Evolutionary conservation across 2,113 vertebrate genomes (phyloP).

Genomic region (Pungitius pungitius): DNA sequence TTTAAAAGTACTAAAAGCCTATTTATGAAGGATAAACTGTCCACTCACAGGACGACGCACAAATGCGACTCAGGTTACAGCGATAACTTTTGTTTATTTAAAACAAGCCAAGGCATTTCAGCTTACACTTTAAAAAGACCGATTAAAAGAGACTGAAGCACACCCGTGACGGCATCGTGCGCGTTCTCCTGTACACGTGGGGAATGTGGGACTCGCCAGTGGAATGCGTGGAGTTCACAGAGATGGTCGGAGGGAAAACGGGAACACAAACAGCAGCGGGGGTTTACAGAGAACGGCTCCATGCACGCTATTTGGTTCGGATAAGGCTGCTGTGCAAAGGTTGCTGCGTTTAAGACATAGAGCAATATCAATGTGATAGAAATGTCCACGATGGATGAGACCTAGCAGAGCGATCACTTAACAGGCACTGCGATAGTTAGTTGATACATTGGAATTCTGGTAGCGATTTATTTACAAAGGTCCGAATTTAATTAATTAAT

Average conservation of each 20-base stretch:
- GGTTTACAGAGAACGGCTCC: constrained; percentile 34
- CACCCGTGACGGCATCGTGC: constrained; percentile 37
- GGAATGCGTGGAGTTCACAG: constrained; percentile 71
- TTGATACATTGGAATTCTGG: constrained; percentile 41
- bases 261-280: background rate
- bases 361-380: constrained; percentile 37
- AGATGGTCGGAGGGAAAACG: constrained; percentile 25
- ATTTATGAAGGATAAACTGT: background rate
- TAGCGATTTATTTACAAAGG: background rate
- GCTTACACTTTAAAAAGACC: constrained; percentile 33
- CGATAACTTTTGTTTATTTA: constrained; percentile 66
- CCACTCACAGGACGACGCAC: background rate
- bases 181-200: constrained; percentile 40
- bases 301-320: constrained; percentile 66
- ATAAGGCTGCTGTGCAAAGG: constrained; percentile 65
- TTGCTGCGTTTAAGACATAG: constrained; percentile 51
- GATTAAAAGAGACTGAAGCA: constrained; percentile 62
- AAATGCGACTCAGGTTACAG: background rate
- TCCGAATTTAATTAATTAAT: background rate
- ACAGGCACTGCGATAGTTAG: constrained; percentile 64
- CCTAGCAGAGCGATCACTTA: constrained; percentile 47
- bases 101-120: constrained; percentile 37
- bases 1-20: background rate
- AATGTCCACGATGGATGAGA: constrained; percentile 34
- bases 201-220: constrained; percentile 45